phyloP scores from a whole-genome alignment of 2,888 invertebrate species.

The Brassicogethes aeneus region DNA sequence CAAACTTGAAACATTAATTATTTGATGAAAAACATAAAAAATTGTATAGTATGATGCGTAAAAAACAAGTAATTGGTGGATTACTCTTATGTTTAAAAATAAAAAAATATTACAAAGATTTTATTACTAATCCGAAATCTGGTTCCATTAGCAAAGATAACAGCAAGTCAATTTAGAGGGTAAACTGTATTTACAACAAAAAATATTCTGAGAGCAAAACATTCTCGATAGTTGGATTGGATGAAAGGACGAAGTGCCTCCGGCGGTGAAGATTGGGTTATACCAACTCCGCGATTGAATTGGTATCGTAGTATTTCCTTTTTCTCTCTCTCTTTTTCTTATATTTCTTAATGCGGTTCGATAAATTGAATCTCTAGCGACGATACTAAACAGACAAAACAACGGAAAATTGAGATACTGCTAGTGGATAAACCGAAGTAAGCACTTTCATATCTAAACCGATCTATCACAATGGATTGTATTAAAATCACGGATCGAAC shows the following conservation, averaged over 20 bases:
- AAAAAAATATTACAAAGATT: too few relatives aligned
- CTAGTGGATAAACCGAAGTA: background rate
- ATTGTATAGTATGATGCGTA: too few relatives aligned
- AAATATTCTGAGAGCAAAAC: conserved; percentile 4
- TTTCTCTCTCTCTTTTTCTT: conserved; percentile 9
- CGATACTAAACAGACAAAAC: conserved; percentile 20
- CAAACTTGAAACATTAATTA: too few relatives aligned
- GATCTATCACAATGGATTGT: too few relatives aligned
- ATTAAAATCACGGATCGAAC: too few relatives aligned
- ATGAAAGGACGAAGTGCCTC: conserved; percentile 7
- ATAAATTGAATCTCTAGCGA: conserved; percentile 24
- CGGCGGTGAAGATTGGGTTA: conserved; percentile 17
- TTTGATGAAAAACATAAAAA: too few relatives aligned
- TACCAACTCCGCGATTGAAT: conserved; percentile 23
- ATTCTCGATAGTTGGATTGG: background rate
- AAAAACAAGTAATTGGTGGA: too few relatives aligned
- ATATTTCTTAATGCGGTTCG: conserved; percentile 20
- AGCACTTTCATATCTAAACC: background rate
- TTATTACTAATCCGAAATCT: too few relatives aligned
- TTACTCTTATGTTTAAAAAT: too few relatives aligned
- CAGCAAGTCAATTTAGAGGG: background rate
- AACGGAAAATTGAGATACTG: conserved; percentile 23
- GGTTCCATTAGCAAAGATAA: background rate
- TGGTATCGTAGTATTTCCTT: conserved; percentile 7
- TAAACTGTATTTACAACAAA: background rate